Evolutionary conservation across 1,140 invertebrate species (phyloP), one percentile per base, ranked within the genome.

Genomic region (Orussus abietinus): DNA sequence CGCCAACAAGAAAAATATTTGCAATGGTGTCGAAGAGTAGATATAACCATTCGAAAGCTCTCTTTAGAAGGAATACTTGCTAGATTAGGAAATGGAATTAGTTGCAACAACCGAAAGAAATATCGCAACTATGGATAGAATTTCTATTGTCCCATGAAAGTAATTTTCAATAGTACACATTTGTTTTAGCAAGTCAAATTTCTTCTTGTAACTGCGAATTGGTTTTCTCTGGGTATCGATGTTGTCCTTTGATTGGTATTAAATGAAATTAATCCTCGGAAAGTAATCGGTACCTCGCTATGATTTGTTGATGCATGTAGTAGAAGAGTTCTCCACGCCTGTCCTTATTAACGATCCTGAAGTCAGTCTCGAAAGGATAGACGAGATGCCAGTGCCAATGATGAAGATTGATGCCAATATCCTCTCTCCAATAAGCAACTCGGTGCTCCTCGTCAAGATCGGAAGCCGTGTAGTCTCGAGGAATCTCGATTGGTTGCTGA

Each of bases 361-460:
- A 64, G 9, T 75, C 61, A 1, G 78, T 77, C 41, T 82, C 79
- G 55, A 82, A 83, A 1, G 86, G 86, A 56, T 88, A 89, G 3
- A 88, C 83, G 38, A 89, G 69, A 66, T 90, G 86, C 86, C 80
- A 86, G 66, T 92, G 88, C 88, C 88, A 92, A 55, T 92, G 86
- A 62, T 84, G 82, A 31, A 79, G 66, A 64, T 81, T 81, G 38
- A 80, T 66, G 4, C 78, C 79, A 20, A 75, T 55, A 52, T 77
- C 79, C 49, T 81, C 80, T 3, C 80, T 61, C 64, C 74, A 81
- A 38, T 81, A 81, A 7, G 78, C 76, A 3, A 80, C 52, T 17
- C 84, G 78, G 62, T 90, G 85, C 54, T 91, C 88, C 1, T 76
- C 75, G 42, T 90, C 86, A 10, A 80, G 50, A 41, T 86, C 80